Evolutionary conservation across 2,888 invertebrate species (phyloP), one percentile per base, ranked within the genome.

Genomic region (Cordylochernes scorpioides): DNA sequence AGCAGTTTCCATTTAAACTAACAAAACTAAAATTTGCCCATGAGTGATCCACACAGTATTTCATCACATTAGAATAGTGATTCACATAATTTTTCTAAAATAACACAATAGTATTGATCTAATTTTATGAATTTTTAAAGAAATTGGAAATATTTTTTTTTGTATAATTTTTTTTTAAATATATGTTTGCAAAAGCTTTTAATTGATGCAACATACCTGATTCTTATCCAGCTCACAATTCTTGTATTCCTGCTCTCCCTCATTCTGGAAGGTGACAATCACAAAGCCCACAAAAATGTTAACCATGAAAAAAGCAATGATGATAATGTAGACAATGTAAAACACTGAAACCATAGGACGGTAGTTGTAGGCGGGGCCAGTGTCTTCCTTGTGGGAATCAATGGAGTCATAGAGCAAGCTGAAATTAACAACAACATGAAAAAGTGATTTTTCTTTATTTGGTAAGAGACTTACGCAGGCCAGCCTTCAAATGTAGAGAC

Each of bases 221-320:
- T 97, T 97, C 58, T 97, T 97, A 54, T 97, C 91, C 46, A 97
- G 63, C 52, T 94, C 94, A 61, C 91, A 94, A 54, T 94, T 88
- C 59, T 88, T 88, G 59, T 94, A 97, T 55, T 97, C 94, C 53
- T 91, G 86, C 58, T 97, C 94, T 49, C 94, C 94, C 58, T 97
- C 94, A 54, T 82, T 91, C 63, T 97, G 91, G 62, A 97, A 94
- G 52, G 91, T 97, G 54, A 97, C 94, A 61, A 97, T 97, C 62
- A 97, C 94, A 65, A 97, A 97, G 74, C 97, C 97, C 51, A 99
- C 97, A 65, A 97, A 99, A 62, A 99, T 97, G 63, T 97, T 99
- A 46, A 99, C 84, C 97, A 99, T 97, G 65, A 99, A 97, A 67
- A 97, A 99, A 49, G 94, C 97, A 54, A 97, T 97, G 53, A 99